Base-by-base conservation (phyloP, 1,140 invertebrate genomes). In the Micrasema longulum region DNA sequence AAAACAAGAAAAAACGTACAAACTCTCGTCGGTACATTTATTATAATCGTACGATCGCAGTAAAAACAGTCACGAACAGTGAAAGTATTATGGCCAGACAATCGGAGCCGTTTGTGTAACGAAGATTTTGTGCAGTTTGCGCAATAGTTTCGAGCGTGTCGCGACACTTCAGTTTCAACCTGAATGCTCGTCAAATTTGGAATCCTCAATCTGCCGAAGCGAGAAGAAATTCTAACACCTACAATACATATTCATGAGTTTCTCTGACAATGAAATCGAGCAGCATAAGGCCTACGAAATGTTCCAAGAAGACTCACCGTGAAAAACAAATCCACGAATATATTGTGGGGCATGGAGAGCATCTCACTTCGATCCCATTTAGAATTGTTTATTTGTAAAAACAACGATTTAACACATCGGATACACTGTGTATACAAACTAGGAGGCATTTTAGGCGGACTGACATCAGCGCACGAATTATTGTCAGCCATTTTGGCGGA, bases 281-380 rank as follows among this genome's bases (percentile, higher is more conserved):
- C 48, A 68, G 22, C 65, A 68, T 68, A 68, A 68, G 65, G 65
- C 43, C 36, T 48, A 9, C 16, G 26, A 41, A 31, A 31, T 31
- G 26, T 31, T 68, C 14, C 16, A 35, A 20, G 66, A 76, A n/a
- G n/a, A 79, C 80, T 88, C 81, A 91, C 89, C 87, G 87, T 88
- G 79, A 88, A 87, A 78, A 89, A 90, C 74, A 90, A 82, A 85
- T 91, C 90, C 80, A 90, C 89, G 48, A 89, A 80, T 76, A 89
- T 83, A 80, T 82, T 87, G 65, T 89, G 87, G 53, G 89, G 89
- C 53, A 91, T 76, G 35, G 76, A 77, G 22, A 77, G 77, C 69
- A 82, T 78, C 72, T 83, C 83, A 79, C 83, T 80, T 75, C 80
- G 77, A 63, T 81, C 78, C 77, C 80, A 83, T 79, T 83, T 82